A percentile compares a stretch with the other conserved stretches of the same genome.
Conservation (phyloP, 2,888 invertebrate species). For the Protonemura montana region DNA sequence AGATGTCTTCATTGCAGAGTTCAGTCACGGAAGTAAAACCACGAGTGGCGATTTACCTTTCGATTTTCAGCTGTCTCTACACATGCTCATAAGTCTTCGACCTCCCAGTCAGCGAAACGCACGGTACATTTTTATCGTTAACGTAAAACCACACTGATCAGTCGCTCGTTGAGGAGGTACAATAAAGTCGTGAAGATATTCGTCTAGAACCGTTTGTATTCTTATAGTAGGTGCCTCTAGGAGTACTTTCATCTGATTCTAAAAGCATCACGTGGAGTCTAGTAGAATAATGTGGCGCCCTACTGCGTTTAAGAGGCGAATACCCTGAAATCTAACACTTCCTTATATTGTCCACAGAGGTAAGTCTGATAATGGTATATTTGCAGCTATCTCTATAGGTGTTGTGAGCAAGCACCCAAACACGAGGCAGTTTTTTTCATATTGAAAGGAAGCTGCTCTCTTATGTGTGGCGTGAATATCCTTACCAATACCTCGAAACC, state of each 20-base stretch:
- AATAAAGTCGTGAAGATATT: conserved; percentile 7
- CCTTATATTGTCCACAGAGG: background rate
- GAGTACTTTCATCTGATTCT: background rate
- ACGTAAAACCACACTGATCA: conserved; percentile 21
- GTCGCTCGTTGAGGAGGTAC: background rate
- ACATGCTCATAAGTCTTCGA: conserved; percentile 16
- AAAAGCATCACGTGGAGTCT: conserved; percentile 26
- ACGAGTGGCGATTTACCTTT: background rate
- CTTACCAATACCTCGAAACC: background rate
- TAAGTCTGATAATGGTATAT: conserved; percentile 1
- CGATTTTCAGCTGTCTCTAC: background rate
- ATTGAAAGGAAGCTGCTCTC: background rate
- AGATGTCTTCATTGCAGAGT: conserved; percentile 14
- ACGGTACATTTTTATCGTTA: conserved; percentile 12
- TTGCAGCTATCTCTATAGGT: conserved; percentile 8
- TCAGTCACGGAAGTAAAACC: background rate
- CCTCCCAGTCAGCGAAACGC: conserved; percentile 14
- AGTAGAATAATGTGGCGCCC: conserved; percentile 13
- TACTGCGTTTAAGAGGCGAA: background rate
- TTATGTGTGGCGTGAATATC: background rate
- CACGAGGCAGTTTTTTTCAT: background rate
- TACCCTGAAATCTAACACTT: conserved; percentile 1
- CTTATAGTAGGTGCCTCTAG: background rate
- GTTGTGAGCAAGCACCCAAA: conserved; percentile 9
- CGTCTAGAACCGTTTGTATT: background rate